These are phyloP conservation scores for Dysidea cf. avara DNA, from an alignment of 37 sponge, comb jelly and placozoan species.

Conservation along the genomic window DNA sequence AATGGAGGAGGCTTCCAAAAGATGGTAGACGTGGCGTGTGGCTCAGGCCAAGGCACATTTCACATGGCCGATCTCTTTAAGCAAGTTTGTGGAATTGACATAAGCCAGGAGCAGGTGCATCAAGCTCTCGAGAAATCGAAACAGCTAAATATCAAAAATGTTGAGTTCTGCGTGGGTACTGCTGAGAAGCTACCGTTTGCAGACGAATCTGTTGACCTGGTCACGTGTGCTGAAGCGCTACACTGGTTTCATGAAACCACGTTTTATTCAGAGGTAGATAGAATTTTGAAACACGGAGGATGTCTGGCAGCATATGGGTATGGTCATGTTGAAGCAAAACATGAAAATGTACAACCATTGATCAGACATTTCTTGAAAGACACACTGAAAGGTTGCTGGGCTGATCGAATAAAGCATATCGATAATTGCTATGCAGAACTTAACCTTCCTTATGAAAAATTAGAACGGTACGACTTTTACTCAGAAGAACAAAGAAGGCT, in stretches of 20 bases:
- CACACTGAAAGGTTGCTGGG: slow-evolving; percentile 59
- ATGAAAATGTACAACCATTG: slow-evolving; percentile 20
- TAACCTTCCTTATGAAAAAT: slow-evolving; percentile 30
- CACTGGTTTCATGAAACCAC: background rate
- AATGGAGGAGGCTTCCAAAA: background rate
- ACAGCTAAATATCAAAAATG: background rate
- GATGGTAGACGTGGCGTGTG: background rate
- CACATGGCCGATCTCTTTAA: background rate
- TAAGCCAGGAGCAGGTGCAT: background rate
- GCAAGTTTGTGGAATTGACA: background rate
- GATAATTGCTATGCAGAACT: slow-evolving; percentile 46
- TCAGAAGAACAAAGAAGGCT: slow-evolving; percentile 14
- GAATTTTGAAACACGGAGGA: slow-evolving; percentile 1
- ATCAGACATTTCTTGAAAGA: slow-evolving; percentile 34
- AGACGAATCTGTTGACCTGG: background rate
- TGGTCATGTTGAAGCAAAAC: slow-evolving; percentile 18
- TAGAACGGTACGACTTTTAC: slow-evolving; percentile 29
- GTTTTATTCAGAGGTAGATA: background rate
- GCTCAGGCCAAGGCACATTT: slow-evolving; percentile 3
- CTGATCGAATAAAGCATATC: slow-evolving; percentile 34
- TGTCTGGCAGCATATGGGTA: background rate
- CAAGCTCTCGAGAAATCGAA: background rate
- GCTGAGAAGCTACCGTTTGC: background rate
- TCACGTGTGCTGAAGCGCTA: background rate
- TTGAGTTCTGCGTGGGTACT: background rate